Percentiles rank a stretch among this genome's conserved stretches.
These are phyloP conservation scores for Frankliniella fusca DNA, from an alignment of 2,888 invertebrate species.

Conservation along the genomic window DNA sequence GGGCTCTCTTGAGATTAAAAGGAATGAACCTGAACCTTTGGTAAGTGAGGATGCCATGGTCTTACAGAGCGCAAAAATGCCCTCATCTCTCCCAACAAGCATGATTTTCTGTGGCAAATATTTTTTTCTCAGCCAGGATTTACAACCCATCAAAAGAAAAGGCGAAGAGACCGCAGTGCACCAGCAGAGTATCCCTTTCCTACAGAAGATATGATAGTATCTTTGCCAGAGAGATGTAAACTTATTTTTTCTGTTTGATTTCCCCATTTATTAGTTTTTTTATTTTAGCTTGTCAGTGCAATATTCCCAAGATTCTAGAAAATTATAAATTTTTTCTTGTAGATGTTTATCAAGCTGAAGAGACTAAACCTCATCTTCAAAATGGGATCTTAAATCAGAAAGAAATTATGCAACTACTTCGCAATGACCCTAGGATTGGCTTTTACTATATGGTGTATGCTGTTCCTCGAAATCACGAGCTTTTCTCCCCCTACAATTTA, in stretches of 20 bases:
- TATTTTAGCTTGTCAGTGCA: background rate
- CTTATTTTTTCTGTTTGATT: background rate
- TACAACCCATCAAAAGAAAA: conserved; percentile 31
- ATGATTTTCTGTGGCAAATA: conserved; percentile 24
- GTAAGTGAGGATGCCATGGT: conserved; percentile 46
- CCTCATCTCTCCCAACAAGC: background rate
- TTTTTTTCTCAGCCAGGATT: conserved; percentile 37
- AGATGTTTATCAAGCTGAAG: background rate
- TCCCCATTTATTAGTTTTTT: background rate
- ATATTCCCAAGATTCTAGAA: background rate
- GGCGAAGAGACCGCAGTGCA: background rate
- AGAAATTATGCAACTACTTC: conserved; percentile 53
- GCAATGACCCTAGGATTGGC: conserved; percentile 50
- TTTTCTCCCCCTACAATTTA: conserved; percentile 70
- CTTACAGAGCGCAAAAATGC: background rate
- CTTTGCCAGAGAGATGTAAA: background rate
- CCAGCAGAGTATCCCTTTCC: background rate
- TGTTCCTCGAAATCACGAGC: conserved; percentile 65
- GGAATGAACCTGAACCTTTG: conserved; percentile 56
- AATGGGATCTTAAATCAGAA: conserved; percentile 45
- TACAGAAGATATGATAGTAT: background rate
- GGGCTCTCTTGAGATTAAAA: conserved; percentile 58
- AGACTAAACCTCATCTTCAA: background rate
- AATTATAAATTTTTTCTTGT: background rate
- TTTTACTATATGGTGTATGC: conserved; percentile 76